phyloP scores from a whole-genome alignment of 2,113 vertebrate genomes.

The Rhabdomys dilectus region DNA sequence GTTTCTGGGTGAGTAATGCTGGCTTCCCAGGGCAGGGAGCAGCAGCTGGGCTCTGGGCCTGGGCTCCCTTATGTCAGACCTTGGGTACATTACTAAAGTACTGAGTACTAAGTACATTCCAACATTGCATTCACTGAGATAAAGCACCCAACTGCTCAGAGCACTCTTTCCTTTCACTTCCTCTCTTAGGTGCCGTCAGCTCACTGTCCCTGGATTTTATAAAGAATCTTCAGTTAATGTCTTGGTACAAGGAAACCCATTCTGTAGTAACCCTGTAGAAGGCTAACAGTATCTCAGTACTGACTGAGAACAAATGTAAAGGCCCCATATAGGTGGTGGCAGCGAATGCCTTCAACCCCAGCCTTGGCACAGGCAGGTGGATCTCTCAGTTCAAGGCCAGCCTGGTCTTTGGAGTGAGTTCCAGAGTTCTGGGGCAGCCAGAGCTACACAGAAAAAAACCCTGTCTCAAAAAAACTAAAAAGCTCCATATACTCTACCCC shows the following conservation, averaged over 20 bases:
- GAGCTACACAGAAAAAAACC: not conserved
- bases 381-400: not conserved
- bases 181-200: not conserved
- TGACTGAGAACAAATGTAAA: not conserved
- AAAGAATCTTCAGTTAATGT: not conserved
- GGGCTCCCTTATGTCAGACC: not conserved
- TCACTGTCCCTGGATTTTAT: not conserved
- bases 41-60: not conserved
- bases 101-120: not conserved
- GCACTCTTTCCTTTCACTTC: not conserved
- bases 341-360: not conserved
- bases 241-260: not conserved
- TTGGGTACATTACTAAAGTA: not conserved
- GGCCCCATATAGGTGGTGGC: not conserved
- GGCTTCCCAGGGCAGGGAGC: not conserved
- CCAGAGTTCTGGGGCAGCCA: not conserved
- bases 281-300: not conserved
- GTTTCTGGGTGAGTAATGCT: not conserved
- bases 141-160: no score
- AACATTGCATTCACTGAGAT: not conserved
- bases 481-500: no score
- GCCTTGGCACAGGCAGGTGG: not conserved
- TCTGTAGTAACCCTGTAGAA: not conserved
- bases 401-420: not conserved
- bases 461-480: not conserved